Evolutionary conservation across 2,797 vertebrate species (phyloP), one percentile per base, ranked within the genome.

Genomic region (Argentina silus): DNA sequence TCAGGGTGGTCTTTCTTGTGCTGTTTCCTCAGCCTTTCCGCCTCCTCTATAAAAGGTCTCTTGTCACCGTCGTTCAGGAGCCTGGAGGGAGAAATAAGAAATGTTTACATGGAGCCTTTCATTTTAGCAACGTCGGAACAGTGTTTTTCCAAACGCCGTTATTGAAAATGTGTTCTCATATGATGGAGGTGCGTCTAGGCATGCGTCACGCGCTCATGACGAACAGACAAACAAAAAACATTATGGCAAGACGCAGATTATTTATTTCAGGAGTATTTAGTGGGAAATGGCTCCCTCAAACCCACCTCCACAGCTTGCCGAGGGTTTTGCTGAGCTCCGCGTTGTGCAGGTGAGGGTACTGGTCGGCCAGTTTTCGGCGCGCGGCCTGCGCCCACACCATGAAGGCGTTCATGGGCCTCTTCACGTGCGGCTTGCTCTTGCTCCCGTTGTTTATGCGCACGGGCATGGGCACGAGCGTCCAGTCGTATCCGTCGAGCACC

Each of bases 1-100:
- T 99, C 98, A 0, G 98, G 98, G 69, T 99, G 97, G 91, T 99
- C 98, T 82, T 98, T 99, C 92, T 99, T 99, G 88, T 99, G 98
- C 90, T 99, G 98, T 90, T 98, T 98, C 76, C 98, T 93, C 88
- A 99, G 93, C 76, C 98, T 86, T 90, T 99, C 98, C 0, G 98
- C 98, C 90, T 99, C 98, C 87, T 99, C 98, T 0, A 99, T 98
- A 87, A 99, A 99, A 84, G 98, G 98, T 64, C 96, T 93, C 92
- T 99, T 99, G 93, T 99, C 98, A 0, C 92, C 96, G 81, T 99
- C 98, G 0, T 98, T 99, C 83, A 99, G 81, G 73, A 99, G 87
- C 90, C 98, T 99, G 88, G 70, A 68, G 76, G 61, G 72, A 56
- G 67, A 43, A 66, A 79, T 75, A 83, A 45, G 83, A 74, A 62